Conservation (phyloP, 1,140 invertebrate species). For the Drosophila nigromelanica region DNA sequence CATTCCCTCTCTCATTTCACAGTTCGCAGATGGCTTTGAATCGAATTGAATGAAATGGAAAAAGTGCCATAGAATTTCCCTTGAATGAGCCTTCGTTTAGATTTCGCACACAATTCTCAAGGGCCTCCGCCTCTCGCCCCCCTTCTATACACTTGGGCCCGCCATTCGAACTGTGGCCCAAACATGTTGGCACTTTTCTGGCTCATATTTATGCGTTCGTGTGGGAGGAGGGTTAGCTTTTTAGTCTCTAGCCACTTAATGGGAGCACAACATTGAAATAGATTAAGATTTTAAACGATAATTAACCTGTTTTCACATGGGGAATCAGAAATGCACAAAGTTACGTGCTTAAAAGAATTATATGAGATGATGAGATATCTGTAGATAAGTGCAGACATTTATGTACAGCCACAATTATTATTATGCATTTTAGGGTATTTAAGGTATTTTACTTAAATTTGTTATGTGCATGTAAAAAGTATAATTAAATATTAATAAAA, state of each 20-base stretch:
- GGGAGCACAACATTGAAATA: slow-evolving; percentile 1
- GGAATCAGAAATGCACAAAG: slow-evolving; percentile 2
- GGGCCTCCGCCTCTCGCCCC: slow-evolving; percentile 17
- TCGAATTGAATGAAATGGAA: slow-evolving; percentile 69
- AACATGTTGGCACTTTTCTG: slow-evolving; percentile 50
- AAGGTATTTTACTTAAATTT: no score
- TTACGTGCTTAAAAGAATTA: background rate
- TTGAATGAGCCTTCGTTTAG: slow-evolving; percentile 68
- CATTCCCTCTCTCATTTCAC: slow-evolving; percentile 61
- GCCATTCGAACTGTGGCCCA: slow-evolving; percentile 14
- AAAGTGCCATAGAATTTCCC: slow-evolving; percentile 63
- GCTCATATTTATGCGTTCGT: slow-evolving; percentile 42
- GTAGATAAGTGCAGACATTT: background rate
- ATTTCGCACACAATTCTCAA: slow-evolving; percentile 66
- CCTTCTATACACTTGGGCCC: slow-evolving; percentile 11
- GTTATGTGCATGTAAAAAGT: no score
- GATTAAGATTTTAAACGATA: slow-evolving; percentile 28
- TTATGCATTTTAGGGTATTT: no score
- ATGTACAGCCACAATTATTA: no score
- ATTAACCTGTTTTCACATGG: slow-evolving; percentile 12
- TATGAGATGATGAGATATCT: no score
- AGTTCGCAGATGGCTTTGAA: slow-evolving; percentile 72
- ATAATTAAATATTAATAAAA: no score
- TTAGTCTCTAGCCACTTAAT: slow-evolving; percentile 15
- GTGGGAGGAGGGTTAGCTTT: slow-evolving; percentile 3